These are phyloP conservation scores for Tortricodes alternella DNA, from an alignment of 2,888 invertebrate species.

Conservation along the genomic window DNA sequence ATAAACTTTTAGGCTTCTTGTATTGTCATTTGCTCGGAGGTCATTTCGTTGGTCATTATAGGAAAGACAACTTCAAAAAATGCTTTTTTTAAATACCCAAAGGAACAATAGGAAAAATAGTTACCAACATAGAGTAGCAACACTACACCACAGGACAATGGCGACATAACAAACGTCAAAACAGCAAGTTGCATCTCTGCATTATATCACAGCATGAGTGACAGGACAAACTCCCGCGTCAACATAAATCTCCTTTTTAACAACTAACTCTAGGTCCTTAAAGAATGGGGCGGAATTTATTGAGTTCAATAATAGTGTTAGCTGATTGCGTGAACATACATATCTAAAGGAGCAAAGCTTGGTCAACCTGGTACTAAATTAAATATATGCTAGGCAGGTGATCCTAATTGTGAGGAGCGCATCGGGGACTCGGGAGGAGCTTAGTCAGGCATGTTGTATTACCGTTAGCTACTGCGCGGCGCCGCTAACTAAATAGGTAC, in stretches of 20 bases:
- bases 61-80: too few relatives aligned
- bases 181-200: neutral
- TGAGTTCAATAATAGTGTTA: neutral
- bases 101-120: too few relatives aligned
- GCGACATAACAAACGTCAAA: neutral
- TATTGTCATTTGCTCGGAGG: too few relatives aligned
- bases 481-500: constrained; percentile 52
- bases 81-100: too few relatives aligned
- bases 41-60: too few relatives aligned
- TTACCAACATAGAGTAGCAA: too few relatives aligned
- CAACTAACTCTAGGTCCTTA: neutral
- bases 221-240: neutral
- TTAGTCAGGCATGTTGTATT: constrained; percentile 74
- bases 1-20: too few relatives aligned
- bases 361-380: neutral
- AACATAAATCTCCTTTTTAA: neutral
- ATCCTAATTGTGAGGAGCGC: constrained; percentile 43
- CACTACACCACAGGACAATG: too few relatives aligned
- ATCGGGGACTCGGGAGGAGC: constrained; percentile 55
- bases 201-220: too few relatives aligned
- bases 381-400: constrained; percentile 9
- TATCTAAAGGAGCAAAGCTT: neutral
- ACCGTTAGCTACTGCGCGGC: constrained; percentile 74
- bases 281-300: neutral
- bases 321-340: neutral